phyloP scores from a whole-genome alignment of 2,113 vertebrate genomes.

The Myotis davidii region DNA sequence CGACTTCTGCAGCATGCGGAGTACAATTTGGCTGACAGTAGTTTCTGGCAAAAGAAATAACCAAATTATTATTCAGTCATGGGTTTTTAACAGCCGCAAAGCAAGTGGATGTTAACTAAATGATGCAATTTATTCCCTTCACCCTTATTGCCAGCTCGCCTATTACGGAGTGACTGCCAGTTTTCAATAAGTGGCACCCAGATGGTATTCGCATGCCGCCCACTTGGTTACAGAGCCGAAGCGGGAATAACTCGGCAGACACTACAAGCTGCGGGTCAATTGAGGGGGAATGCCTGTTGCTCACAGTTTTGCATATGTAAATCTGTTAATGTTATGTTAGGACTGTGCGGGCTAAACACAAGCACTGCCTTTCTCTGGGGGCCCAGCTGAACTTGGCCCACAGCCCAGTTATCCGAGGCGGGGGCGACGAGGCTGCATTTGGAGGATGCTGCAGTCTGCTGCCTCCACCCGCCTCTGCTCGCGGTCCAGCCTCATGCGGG shows the following conservation, averaged over 20 bases:
- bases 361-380: conserved; percentile 90
- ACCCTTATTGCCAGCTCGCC: conserved; percentile 93
- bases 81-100: conserved; percentile 94
- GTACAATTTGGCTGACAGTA: conserved; percentile 89
- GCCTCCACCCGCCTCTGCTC: conserved; percentile 79
- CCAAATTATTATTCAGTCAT: conserved; percentile 97
- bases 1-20: conserved; percentile 85
- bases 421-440: conserved; percentile 79
- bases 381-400: conserved; percentile 90
- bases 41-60: conserved; percentile 92
- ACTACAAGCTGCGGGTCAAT: conserved; percentile 94
- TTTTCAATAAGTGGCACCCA: conserved; percentile 98
- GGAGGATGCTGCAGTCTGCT: conserved; percentile 80
- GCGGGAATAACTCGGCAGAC: conserved; percentile 92
- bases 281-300: conserved; percentile 93
- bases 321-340: conserved; percentile 93
- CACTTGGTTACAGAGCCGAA: conserved; percentile 94
- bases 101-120: conserved; percentile 98
- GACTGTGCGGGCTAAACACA: conserved; percentile 90
- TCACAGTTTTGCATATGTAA: conserved; percentile 92
- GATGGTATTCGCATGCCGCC: conserved; percentile 95
- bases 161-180: conserved; percentile 95
- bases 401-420: conserved; percentile 87
- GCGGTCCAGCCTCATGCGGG: too few relatives aligned
- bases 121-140: conserved; percentile 98